Percentiles rank a stretch among this genome's conserved stretches.
These are phyloP conservation scores for Dinomys branickii DNA, from an alignment of 2,113 vertebrate genomes.

Conservation along the genomic window DNA sequence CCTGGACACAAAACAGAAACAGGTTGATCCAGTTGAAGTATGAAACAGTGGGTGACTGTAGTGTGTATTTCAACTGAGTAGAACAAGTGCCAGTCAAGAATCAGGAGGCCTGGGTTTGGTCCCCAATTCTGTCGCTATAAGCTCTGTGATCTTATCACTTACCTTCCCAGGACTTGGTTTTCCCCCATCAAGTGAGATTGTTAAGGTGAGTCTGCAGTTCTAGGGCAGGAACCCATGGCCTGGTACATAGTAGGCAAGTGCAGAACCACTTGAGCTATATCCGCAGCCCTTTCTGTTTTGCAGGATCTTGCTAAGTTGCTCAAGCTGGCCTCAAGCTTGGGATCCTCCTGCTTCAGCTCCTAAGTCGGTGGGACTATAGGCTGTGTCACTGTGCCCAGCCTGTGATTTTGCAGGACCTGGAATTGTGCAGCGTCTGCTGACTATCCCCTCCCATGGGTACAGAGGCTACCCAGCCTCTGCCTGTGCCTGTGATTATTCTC, in stretches of 20 bases:
- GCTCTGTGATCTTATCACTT: not conserved
- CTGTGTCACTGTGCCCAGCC: not conserved
- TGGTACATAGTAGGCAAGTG: not conserved
- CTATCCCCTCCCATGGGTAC: not conserved
- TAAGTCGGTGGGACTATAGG: not conserved
- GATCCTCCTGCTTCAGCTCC: not conserved
- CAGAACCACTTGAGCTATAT: not conserved
- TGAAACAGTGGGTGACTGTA: not conserved
- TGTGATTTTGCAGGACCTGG: not conserved
- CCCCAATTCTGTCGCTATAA: not conserved
- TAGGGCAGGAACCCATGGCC: not conserved
- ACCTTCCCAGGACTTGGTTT: not conserved
- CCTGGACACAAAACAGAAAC: no score
- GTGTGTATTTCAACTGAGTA: not conserved
- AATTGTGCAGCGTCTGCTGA: not conserved
- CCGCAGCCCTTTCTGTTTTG: not conserved
- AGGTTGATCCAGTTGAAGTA: not conserved
- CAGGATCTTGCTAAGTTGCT: not conserved
- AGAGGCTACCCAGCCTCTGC: not conserved
- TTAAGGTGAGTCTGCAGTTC: not conserved
- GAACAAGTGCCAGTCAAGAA: not conserved
- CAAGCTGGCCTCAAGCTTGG: not conserved
- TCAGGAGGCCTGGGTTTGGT: not conserved
- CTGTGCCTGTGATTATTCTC: not conserved
- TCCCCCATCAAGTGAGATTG: not conserved